Percentiles rank a stretch among this genome's conserved stretches.
Conservation (phyloP, 2,797 vertebrate species). For the Bradypodion pumilum region DNA sequence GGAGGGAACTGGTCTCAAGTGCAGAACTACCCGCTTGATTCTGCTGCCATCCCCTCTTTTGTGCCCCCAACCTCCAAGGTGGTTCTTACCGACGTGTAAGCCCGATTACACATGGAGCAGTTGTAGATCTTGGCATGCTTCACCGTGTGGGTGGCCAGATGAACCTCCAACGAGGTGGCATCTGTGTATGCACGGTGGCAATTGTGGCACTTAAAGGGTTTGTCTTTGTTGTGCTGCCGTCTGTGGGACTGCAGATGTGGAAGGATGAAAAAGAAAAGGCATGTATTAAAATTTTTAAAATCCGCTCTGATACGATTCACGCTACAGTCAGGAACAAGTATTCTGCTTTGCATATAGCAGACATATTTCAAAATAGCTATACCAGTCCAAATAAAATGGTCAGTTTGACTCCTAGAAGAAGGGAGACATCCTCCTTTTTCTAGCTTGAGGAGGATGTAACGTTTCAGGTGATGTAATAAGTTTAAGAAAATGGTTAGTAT, state of each 20-base stretch:
- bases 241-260: slow-evolving; percentile 87
- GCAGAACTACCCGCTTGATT: neutral
- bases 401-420: no score
- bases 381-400: no score
- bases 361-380: neutral
- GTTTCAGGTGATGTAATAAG: no score
- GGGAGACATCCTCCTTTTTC: no score
- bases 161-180: slow-evolving; percentile 90
- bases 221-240: slow-evolving; percentile 99
- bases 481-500: no score
- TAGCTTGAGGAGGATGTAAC: no score
- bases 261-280: slow-evolving; percentile 9
- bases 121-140: slow-evolving; percentile 98
- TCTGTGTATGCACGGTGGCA: slow-evolving; percentile 97
- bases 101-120: slow-evolving; percentile 96
- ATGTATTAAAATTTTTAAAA: neutral
- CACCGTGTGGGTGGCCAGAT: slow-evolving; percentile 96
- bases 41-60: neutral
- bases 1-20: neutral
- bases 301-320: neutral
- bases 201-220: slow-evolving; percentile 98
- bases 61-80: no score
- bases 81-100: slow-evolving; percentile 94
- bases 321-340: neutral
- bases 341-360: neutral